These are phyloP conservation scores for Ctenochaetus hawaiiensis DNA, from an alignment of 2,797 vertebrate species.

Conservation along the genomic window DNA sequence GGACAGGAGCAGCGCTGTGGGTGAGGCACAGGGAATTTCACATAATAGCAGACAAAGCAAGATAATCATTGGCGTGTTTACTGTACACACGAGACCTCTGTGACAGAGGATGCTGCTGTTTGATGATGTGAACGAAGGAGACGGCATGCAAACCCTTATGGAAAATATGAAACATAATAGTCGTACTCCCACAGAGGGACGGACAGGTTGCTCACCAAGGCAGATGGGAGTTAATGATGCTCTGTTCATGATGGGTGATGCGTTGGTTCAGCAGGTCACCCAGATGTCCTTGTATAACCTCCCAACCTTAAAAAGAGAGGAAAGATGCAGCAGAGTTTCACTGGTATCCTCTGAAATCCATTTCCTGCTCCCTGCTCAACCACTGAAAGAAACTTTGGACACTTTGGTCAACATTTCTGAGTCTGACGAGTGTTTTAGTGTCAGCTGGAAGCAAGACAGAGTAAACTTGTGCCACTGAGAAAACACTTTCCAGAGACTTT, in stretches of 20 bases:
- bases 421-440: not conserved
- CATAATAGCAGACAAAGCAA: conserved; percentile 54
- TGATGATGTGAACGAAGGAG: conserved; percentile 24
- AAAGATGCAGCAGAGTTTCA: conserved; percentile 33
- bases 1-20: conserved; percentile 87
- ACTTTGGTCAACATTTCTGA: conserved; percentile 13
- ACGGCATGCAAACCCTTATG: not conserved
- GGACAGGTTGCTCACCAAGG: conserved; percentile 74
- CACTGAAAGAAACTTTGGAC: conserved; percentile 23
- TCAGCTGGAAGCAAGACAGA: conserved; percentile 43
- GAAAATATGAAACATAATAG: conserved; percentile 19
- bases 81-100: conserved; percentile 34
- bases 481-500: conserved; percentile 32
- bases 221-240: conserved; percentile 68
- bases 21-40: conserved; percentile 57
- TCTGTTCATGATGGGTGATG: conserved; percentile 78
- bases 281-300: conserved; percentile 62
- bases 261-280: conserved; percentile 51
- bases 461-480: conserved; percentile 29
- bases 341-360: conserved; percentile 17
- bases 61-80: conserved; percentile 54
- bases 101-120: conserved; percentile 12
- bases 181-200: conserved; percentile 24
- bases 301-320: conserved; percentile 43
- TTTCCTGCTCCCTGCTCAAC: conserved; percentile 11